Conservation (phyloP, 2,113 vertebrate species). For the Galeopterus variegatus region DNA sequence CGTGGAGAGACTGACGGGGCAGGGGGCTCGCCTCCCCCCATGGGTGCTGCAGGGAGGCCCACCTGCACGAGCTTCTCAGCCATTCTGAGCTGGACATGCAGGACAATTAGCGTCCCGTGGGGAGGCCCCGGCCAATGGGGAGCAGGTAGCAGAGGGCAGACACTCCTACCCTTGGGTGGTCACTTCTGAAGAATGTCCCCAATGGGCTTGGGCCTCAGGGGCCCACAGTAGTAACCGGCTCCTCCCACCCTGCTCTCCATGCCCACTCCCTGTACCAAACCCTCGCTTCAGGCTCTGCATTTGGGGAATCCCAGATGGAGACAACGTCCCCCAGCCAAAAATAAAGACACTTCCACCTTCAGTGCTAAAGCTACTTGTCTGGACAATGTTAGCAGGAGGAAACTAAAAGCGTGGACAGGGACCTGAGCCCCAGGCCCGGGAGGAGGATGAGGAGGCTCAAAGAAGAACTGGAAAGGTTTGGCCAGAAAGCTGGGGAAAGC, state of each 20-base stretch:
- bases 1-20: background rate
- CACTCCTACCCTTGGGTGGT: background rate
- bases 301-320: background rate
- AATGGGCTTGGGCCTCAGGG: background rate
- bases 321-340: no score
- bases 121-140: background rate
- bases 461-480: rapidly evolving
- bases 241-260: background rate
- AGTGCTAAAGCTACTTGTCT: background rate
- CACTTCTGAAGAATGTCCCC: background rate
- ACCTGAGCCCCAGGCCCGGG: no score
- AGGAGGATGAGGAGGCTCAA: no score
- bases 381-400: background rate
- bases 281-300: background rate
- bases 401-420: no score
- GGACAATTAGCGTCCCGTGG: rapidly evolving
- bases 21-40: no score
- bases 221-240: no score
- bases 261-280: background rate
- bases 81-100: rapidly evolving
- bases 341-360: background rate
- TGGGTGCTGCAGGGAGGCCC: background rate
- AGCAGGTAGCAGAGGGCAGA: background rate
- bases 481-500: background rate
- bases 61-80: background rate